A percentile compares a stretch with the other conserved stretches of the same genome.
Evolutionary conservation across 1,140 invertebrate species (phyloP).

Genomic region (Danaus melanippus): DNA sequence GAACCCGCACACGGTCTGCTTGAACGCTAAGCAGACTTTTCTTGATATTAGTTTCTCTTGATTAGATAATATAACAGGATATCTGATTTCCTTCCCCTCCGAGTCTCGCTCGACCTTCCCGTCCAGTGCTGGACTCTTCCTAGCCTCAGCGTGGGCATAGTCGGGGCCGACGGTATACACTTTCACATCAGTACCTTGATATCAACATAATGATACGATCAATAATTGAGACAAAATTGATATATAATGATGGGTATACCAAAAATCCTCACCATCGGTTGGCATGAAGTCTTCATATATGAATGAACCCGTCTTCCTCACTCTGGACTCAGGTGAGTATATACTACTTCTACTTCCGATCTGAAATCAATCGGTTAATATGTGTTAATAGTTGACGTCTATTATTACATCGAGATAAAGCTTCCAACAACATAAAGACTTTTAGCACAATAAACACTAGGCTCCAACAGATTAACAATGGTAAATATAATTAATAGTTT

Average conservation of each 20-base stretch:
- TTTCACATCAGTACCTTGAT: constrained; percentile 75
- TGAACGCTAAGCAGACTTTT: constrained; percentile 98
- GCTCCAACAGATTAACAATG: too few relatives aligned
- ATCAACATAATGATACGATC: neutral
- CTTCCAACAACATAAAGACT: too few relatives aligned
- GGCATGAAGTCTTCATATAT: constrained; percentile 99
- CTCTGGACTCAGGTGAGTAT: constrained; percentile 96
- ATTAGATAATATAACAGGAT: constrained; percentile 98
- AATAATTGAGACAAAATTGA: neutral
- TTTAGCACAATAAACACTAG: too few relatives aligned
- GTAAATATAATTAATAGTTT: too few relatives aligned
- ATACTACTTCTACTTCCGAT: constrained; percentile 98
- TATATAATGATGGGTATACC: constrained; percentile 12
- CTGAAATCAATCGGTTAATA: constrained; percentile 63
- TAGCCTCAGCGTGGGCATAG: constrained; percentile 98
- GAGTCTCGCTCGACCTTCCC: constrained; percentile 99
- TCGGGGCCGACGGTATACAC: constrained; percentile 88
- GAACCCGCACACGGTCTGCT: constrained; percentile 99
- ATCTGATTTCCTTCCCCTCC: constrained; percentile 98
- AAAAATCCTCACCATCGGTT: constrained; percentile 87
- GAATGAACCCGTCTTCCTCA: constrained; percentile 97
- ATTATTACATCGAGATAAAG: too few relatives aligned
- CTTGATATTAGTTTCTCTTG: constrained; percentile 99
- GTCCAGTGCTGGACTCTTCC: constrained; percentile 97
- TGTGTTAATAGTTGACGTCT: too few relatives aligned